phyloP scores from a whole-genome alignment of 2,797 vertebrate species.

The Sebastes iracundus region DNA sequence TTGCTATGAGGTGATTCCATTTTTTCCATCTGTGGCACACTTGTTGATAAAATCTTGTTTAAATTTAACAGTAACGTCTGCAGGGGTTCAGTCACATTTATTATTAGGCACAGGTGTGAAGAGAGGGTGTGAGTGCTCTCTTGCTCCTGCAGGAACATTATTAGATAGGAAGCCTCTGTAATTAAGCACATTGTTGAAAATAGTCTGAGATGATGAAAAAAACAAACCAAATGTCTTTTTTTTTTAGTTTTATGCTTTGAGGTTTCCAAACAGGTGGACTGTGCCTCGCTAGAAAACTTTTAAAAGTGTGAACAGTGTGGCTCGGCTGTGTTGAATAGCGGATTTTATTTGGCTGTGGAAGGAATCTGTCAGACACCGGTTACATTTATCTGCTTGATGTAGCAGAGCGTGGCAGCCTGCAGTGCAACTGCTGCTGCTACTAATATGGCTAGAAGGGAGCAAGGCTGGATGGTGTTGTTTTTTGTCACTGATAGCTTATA shows the following conservation, averaged over 20 bases:
- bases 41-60: not conserved
- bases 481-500: not conserved
- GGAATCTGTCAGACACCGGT: constrained; percentile 38
- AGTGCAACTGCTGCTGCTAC: constrained; percentile 1
- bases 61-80: not conserved
- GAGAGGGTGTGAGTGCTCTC: constrained; percentile 17
- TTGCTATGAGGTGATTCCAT: not conserved
- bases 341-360: constrained; percentile 40
- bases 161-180: not conserved
- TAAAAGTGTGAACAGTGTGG: constrained; percentile 9
- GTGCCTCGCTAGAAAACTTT: not conserved
- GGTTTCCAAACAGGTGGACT: not conserved
- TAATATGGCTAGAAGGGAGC: not conserved
- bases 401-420: constrained; percentile 30
- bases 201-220: not conserved
- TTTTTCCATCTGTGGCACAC: not conserved
- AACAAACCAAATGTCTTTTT: not conserved
- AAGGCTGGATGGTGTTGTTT: not conserved
- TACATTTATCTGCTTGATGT: constrained; percentile 47
- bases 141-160: not conserved
- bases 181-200: not conserved
- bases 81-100: not conserved
- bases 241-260: not conserved
- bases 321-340: constrained; percentile 3
- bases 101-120: constrained; percentile 35